Base-by-base conservation (phyloP, 2,113 vertebrate species). In the Hipposideros armiger region DNA sequence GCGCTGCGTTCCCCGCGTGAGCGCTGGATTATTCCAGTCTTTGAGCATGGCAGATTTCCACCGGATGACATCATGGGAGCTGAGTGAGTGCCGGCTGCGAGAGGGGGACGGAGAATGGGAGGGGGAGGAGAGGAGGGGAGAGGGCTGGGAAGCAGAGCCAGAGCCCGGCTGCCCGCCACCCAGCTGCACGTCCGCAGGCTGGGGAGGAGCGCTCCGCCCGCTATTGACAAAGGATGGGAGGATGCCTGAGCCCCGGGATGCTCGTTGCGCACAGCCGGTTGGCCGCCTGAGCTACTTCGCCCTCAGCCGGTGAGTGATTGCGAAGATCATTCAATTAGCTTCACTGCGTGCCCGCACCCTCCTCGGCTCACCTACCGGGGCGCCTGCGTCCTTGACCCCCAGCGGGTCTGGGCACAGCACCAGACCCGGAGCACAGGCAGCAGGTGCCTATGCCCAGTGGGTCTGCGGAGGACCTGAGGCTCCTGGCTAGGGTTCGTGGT, bases 41-140 rank as follows among this genome's bases (percentile, higher is more conserved):
- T 69, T 56, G 97, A 97, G 98, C 97, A 96, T 97, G 98, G 97
- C 97, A 97, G 97, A 78, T 97, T 96, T 97, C 96, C 90, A 94
- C 96, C 62, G 70, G 95, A 98, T 98, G 98, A 98, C 98, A 95
- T 98, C 98, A 98, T 97, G 98, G 97, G 95, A 97, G 97, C 96
- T 62, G 45, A 90, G 93, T 90, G 90, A 97, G 96, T 87, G 95
- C 96, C 47, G 94, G 97, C 95, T 94, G 82, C 11, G 87, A 90
- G 86, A 91, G 96, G 96, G 95, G 97, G 96, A 81, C 94, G 80
- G 84, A 95, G 93, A 16, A 73, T 54, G 90, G 91, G 87, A 62
- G 94, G 91, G 95, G 91, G 54, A 28, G 82, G n/a, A 30, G 88
- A 58, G 76, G 84, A 88, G 91, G 52, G 58, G 76, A 80, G 93